These are phyloP conservation scores for Lates japonicus DNA, from an alignment of 2,797 vertebrate genomes.

Conservation along the genomic window DNA sequence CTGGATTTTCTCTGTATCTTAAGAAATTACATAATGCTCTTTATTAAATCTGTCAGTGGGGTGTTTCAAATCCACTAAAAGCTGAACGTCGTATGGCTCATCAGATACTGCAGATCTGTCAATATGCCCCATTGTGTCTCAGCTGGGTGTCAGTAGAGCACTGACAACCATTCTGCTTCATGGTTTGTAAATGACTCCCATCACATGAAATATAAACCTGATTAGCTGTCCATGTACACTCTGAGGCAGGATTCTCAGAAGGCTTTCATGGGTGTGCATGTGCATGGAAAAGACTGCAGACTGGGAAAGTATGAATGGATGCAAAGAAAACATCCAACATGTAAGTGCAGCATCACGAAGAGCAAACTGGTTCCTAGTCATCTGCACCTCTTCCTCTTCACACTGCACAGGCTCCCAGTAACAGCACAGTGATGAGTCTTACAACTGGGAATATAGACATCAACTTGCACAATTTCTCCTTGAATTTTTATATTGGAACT, in stretches of 20 bases:
- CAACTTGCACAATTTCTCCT: conserved; percentile 6
- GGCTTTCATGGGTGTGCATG: background rate
- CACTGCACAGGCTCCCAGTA: background rate
- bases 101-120: conserved; percentile 23
- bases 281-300: background rate
- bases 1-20: conserved; percentile 5
- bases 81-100: conserved; percentile 13
- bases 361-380: background rate
- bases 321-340: background rate
- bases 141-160: background rate
- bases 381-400: background rate
- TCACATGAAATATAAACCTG: conserved; percentile 10
- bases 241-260: background rate
- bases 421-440: background rate
- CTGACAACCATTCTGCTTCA: conserved; percentile 12
- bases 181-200: conserved; percentile 1
- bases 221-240: background rate
- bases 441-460: background rate
- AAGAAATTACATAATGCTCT: conserved; percentile 20
- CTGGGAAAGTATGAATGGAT: background rate
- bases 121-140: conserved; percentile 13
- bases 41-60: conserved; percentile 48
- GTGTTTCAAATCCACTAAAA: conserved; percentile 27
- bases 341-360: background rate
- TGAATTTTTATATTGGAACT: background rate